phyloP scores from a whole-genome alignment of 2,113 vertebrate genomes.

The Ibidorhyncha struthersii region DNA sequence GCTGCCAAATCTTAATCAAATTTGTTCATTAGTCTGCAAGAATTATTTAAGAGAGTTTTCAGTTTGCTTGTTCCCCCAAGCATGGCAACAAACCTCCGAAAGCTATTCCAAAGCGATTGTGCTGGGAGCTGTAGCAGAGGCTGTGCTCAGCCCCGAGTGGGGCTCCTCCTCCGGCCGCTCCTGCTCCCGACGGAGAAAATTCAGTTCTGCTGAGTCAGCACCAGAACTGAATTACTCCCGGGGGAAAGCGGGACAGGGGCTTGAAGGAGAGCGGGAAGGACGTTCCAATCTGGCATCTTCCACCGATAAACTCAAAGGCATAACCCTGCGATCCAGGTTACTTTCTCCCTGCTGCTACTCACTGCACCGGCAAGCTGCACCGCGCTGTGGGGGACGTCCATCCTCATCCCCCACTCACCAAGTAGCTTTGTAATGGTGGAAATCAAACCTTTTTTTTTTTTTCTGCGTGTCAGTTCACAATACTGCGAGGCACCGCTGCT shows the following conservation, averaged over 20 bases:
- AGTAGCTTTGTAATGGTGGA: rapidly evolving
- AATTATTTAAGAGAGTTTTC: neutral
- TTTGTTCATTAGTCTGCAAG: conserved; percentile 35
- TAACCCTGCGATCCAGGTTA: rapidly evolving
- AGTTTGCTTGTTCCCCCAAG: neutral
- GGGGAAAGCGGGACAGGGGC: neutral
- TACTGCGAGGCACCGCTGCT: neutral
- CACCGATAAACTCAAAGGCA: rapidly evolving
- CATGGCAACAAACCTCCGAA: neutral
- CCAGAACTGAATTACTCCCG: rapidly evolving
- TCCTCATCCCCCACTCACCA: rapidly evolving
- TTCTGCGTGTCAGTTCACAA: neutral
- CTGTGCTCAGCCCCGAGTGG: neutral
- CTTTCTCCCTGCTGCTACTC: neutral
- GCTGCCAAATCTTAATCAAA: conserved; percentile 55
- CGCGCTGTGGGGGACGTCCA: rapidly evolving
- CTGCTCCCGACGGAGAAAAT: neutral
- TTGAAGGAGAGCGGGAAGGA: conserved; percentile 6
- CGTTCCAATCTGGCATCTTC: neutral
- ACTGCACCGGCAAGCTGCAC: too few species aligned
- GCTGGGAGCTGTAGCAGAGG: neutral
- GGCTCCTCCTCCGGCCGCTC: neutral
- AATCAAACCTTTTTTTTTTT: neutral
- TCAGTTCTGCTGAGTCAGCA: neutral
- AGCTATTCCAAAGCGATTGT: neutral